A percentile compares a stretch with the other conserved stretches of the same genome.
Evolutionary conservation across 2,113 vertebrate species (phyloP).

Genomic region (Etheostoma spectabile): DNA sequence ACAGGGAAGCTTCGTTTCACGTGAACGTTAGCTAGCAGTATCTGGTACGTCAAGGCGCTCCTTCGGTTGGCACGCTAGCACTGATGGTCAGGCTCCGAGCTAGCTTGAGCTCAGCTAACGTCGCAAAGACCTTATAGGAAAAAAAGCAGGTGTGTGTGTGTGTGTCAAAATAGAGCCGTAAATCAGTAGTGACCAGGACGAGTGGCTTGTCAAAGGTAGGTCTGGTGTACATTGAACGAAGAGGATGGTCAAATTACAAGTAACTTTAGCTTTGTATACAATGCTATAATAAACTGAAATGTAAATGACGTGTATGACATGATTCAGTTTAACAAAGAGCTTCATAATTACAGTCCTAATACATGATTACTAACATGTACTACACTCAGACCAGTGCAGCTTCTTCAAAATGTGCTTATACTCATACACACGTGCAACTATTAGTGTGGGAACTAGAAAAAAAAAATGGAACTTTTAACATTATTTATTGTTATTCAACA

Average conservation of each 20-base stretch:
- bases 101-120: constrained; percentile 59
- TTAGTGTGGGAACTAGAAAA: background rate
- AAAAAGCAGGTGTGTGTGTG: constrained; percentile 33
- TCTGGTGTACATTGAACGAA: background rate
- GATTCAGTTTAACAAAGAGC: background rate
- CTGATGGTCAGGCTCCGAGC: constrained; percentile 44
- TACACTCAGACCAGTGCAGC: background rate
- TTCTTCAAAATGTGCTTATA: background rate
- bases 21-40: background rate
- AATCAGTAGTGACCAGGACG: background rate
- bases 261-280: background rate
- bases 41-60: background rate
- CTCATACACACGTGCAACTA: background rate
- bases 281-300: background rate
- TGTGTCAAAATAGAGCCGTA: background rate
- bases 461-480: background rate
- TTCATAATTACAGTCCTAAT: background rate
- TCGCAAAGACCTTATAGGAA: background rate
- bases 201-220: constrained; percentile 9
- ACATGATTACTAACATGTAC: background rate
- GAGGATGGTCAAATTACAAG: background rate
- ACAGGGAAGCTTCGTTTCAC: background rate
- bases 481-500: background rate
- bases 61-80: constrained; percentile 30
- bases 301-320: background rate